Percentiles rank a stretch among this genome's conserved stretches.
Evolutionary conservation across 2,888 invertebrate genomes (phyloP).

Genomic region (Pogonocherus hispidulus): DNA sequence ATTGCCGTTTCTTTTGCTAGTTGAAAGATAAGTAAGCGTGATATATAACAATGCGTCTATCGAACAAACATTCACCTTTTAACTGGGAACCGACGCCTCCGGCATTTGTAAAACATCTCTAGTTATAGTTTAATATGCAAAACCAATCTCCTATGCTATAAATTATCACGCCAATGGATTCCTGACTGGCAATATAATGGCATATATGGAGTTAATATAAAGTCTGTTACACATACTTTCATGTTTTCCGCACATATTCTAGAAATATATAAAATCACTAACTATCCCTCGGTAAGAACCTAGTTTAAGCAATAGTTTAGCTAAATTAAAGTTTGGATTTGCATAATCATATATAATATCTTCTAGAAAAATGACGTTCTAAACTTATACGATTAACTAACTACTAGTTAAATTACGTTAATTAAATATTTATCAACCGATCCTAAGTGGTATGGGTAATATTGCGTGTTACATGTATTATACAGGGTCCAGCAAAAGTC

Average conservation of each 20-base stretch:
- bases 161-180: constrained; percentile 18
- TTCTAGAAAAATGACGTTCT: too few species aligned
- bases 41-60: constrained; percentile 14
- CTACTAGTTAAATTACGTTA: too few species aligned
- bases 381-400: too few species aligned
- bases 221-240: background rate
- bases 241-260: background rate
- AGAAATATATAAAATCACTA: too few species aligned
- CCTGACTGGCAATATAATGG: constrained; percentile 21
- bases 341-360: too few species aligned
- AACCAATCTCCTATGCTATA: constrained; percentile 22
- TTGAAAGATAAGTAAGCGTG: constrained; percentile 13
- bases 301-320: too few species aligned
- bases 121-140: constrained; percentile 27
- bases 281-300: too few species aligned
- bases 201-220: constrained; percentile 8
- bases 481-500: too few species aligned
- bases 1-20: constrained; percentile 19
- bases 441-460: too few species aligned
- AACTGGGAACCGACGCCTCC: constrained; percentile 17
- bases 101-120: constrained; percentile 18
- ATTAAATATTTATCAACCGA: too few species aligned
- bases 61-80: constrained; percentile 15
- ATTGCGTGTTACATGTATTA: too few species aligned
- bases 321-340: too few species aligned